Percentiles rank a stretch among this genome's conserved stretches.
These are phyloP conservation scores for Lipotes vexillifer DNA, from an alignment of 2,113 vertebrate genomes.

Conservation along the genomic window DNA sequence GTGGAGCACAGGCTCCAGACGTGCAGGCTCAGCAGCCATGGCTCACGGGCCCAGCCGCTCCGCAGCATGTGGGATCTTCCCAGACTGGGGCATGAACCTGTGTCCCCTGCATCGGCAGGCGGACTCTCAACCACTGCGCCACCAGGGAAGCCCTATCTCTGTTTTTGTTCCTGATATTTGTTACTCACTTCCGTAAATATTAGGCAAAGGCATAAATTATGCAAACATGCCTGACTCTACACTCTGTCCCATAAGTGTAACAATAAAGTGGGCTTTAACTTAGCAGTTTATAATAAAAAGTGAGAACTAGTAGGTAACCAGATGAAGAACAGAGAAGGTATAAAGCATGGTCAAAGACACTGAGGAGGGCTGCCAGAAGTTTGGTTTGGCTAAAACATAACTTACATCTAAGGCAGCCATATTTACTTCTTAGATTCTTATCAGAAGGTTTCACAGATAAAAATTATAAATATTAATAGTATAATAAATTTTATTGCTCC, in stretches of 20 bases:
- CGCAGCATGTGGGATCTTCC: too few relatives aligned
- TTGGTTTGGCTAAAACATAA: background rate
- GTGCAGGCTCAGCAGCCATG: too few relatives aligned
- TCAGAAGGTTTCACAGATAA: background rate
- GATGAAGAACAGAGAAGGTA: background rate
- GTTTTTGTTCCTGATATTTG: background rate
- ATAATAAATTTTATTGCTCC: background rate
- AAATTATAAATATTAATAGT: background rate
- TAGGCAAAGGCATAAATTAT: background rate
- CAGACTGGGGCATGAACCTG: rapidly evolving
- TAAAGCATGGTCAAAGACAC: background rate
- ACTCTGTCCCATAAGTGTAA: background rate
- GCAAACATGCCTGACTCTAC: background rate
- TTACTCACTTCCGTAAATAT: background rate
- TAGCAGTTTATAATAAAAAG: constrained; percentile 22
- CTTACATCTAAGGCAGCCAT: background rate
- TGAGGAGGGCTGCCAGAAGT: background rate
- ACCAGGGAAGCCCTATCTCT: background rate
- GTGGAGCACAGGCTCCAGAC: too few relatives aligned
- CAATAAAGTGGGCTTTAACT: background rate
- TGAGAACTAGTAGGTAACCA: background rate
- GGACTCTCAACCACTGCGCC: too few relatives aligned
- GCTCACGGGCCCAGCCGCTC: too few relatives aligned
- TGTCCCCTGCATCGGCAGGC: too few relatives aligned
- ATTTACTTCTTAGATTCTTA: background rate